Evolutionary conservation across 1,140 invertebrate genomes (phyloP), one percentile per base, ranked within the genome.

Genomic region (Drosophila busckii): DNA sequence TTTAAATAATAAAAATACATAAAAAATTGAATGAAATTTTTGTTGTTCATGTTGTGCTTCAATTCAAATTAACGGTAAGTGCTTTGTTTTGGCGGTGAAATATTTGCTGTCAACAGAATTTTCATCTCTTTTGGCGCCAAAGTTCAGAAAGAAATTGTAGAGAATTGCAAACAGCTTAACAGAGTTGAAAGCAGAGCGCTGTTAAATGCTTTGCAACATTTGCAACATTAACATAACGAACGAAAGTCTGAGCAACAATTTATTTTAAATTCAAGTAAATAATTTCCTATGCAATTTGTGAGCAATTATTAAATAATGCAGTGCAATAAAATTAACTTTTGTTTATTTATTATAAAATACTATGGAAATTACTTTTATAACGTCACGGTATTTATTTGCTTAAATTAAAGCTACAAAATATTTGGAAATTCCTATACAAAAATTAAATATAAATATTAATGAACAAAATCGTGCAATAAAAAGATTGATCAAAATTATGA

Each of bases 31-130:
- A 15, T 15, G 29, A 76, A 49, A 28, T 62, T 42, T 75, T 44
- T 76, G 50, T 60, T 15, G 34, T 50, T 58, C 64, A 67, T 70
- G 65, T 31, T 26, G 10, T 40, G 46, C 23, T 29, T 25, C 46
- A 53, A 48, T 23, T 63, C 9, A 7, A 34, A 23, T 42, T 70
- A 52, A 31, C 67, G 71, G 71, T 76, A 71, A 76, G 71, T 76
- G 32, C 28, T 28, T 58, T 40, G 38, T 60, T 70, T 71, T 71
- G 69, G 69, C 69, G 69, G 56, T n/a, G 32, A 69, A 69, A 48
- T 46, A 62, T 29, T 16, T 26, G 17, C 16, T 45, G 26, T 44
- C 6, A 7, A 15, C 10, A n/a, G 15, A 8, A 15, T 10, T 17
- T 45, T 37, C 7, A 15, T 53, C 46, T 32, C 20, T 69, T 70